Evolutionary conservation across 2,797 vertebrate species (phyloP).

Genomic region (Graptemys geographica): DNA sequence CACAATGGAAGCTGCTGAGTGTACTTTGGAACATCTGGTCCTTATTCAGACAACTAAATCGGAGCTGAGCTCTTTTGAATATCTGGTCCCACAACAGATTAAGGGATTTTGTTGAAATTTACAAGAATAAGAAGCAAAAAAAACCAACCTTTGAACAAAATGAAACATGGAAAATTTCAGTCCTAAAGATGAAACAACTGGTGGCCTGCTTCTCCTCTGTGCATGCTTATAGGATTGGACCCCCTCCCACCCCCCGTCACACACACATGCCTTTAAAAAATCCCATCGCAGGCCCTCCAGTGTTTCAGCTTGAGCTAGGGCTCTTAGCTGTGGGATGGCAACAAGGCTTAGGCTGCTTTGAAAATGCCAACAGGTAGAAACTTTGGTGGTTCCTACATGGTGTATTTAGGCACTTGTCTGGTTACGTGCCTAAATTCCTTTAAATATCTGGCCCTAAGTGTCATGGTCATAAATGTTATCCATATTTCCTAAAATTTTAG

Average conservation of each 20-base stretch:
- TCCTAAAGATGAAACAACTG: background rate
- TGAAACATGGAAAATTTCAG: background rate
- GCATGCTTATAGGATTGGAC: no score
- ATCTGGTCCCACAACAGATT: background rate
- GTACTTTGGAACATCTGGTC: background rate
- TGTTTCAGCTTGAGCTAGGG: background rate
- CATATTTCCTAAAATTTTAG: background rate
- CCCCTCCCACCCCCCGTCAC: no score
- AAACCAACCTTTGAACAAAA: background rate
- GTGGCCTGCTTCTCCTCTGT: no score
- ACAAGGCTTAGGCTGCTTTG: background rate
- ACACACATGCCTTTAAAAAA: background rate
- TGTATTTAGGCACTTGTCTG: background rate
- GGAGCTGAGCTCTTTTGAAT: no score
- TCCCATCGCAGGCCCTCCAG: background rate
- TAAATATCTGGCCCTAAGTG: background rate
- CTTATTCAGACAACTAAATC: background rate
- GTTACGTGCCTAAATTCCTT: slow-evolving; percentile 2
- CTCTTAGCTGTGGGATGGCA: background rate
- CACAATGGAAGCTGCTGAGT: background rate
- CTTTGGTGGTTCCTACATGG: background rate
- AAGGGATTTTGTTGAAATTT: background rate
- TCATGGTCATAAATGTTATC: accelerated
- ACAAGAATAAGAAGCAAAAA: background rate
- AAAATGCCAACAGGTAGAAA: background rate